phyloP scores from a whole-genome alignment of 2,888 invertebrate species.

The Melieria omissa region DNA sequence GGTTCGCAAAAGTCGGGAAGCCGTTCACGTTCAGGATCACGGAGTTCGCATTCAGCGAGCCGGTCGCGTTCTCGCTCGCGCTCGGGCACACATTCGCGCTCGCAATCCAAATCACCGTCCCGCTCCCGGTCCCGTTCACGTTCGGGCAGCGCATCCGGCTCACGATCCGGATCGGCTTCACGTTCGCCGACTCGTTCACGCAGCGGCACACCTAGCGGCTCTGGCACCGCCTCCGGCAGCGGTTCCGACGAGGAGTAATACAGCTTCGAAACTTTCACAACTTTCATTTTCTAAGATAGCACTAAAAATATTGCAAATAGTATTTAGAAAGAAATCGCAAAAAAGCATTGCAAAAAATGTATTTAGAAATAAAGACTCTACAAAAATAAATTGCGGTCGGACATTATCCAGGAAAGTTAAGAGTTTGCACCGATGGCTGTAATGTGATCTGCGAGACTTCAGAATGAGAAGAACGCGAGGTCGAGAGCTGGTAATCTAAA shows the following conservation, averaged over 20 bases:
- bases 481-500: slow-evolving; percentile 38
- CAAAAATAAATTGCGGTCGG: background rate
- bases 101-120: slow-evolving; percentile 43
- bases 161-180: slow-evolving; percentile 61
- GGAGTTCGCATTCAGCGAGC: slow-evolving; percentile 25
- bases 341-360: background rate
- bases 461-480: slow-evolving; percentile 43
- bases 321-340: background rate
- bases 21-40: slow-evolving; percentile 42
- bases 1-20: slow-evolving; percentile 41
- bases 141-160: slow-evolving; percentile 54
- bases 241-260: slow-evolving; percentile 58
- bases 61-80: slow-evolving; percentile 24
- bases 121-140: slow-evolving; percentile 58
- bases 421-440: slow-evolving; percentile 24
- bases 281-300: background rate
- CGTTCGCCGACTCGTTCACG: slow-evolving; percentile 62
- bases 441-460: slow-evolving; percentile 26
- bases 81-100: slow-evolving; percentile 45
- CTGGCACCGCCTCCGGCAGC: slow-evolving; percentile 59
- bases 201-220: slow-evolving; percentile 56
- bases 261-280: no score
- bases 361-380: slow-evolving; percentile 2
- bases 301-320: background rate
- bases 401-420: slow-evolving; percentile 22